Evolutionary conservation across 2,797 vertebrate genomes (phyloP), one percentile per base, ranked within the genome.

Genomic region (Neosalanx taihuensis): DNA sequence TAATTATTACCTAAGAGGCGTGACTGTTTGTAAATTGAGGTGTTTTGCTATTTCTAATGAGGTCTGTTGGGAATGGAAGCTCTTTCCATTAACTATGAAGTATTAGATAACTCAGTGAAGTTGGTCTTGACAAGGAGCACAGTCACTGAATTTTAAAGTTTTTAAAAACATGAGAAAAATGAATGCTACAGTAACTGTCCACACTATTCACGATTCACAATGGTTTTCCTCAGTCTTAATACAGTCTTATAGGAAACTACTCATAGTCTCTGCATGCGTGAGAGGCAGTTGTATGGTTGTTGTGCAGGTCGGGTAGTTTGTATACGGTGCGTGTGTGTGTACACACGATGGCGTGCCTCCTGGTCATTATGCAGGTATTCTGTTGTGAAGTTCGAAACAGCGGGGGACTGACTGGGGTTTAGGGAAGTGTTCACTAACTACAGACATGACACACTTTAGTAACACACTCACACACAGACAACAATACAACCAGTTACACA

Each of bases 1-100:
- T 57, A 74, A 62, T 83, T 80, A 86, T 88, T 70, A 81, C 73
- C 77, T 68, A 74, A 81, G 84, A 85, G 84, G 79, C 78, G 69
- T 17, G 12, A 46, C 78, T 84, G 79, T 79, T 84, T 73, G 69
- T 77, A 72, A 84, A 69, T 79, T 74, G 68, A 79, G 76, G 78
- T 69, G 70, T 79, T 58, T 73, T 70, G 76, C 67, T 80, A 79
- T 78, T 82, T 77, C 75, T 91, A 90, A 91, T 90, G 74, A 76
- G 75, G 82, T 80, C 85, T 72, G 73, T 64, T 74, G 88, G 82
- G 86, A 87, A 66, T 33, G 49, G 18, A 53, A 70, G 76, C 75
- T 62, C 15, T 74, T 82, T 76, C 75, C 73, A 76, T 77, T 76
- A 62, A 64, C 79, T 7, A 56, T 46, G 35, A 71, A 67, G 59